Evolutionary conservation across 2,113 vertebrate species (phyloP).

Genomic region (Sarotherodon lohbergeri): DNA sequence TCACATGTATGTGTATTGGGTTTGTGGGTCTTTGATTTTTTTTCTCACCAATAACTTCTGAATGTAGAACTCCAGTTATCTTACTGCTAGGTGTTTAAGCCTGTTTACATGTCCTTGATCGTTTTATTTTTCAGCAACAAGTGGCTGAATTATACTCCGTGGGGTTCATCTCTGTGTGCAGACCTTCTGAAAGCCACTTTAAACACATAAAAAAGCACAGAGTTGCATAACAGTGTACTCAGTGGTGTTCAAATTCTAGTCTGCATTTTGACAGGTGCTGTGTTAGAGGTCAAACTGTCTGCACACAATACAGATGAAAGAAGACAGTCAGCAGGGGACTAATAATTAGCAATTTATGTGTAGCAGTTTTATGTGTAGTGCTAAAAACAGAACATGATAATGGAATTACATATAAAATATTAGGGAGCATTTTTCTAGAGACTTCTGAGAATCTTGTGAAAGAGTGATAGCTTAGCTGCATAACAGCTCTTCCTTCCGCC

Average conservation of each 20-base stretch:
- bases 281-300: background rate
- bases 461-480: constrained; percentile 10
- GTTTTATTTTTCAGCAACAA: background rate
- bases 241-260: background rate
- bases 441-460: background rate
- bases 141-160: background rate
- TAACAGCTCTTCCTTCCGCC: constrained; percentile 34
- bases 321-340: background rate
- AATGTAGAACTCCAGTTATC: background rate
- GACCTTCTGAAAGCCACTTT: background rate
- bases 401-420: background rate
- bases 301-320: background rate
- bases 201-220: background rate
- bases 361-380: background rate
- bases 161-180: background rate
- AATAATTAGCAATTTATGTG: background rate
- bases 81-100: background rate
- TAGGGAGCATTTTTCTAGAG: background rate
- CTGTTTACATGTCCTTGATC: background rate
- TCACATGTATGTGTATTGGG: background rate
- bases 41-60: background rate
- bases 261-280: background rate
- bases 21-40: background rate
- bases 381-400: background rate
- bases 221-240: background rate